Percentiles rank a stretch among this genome's conserved stretches.
Evolutionary conservation across 2,113 vertebrate species (phyloP).

Genomic region (Semicossyphus pulcher): DNA sequence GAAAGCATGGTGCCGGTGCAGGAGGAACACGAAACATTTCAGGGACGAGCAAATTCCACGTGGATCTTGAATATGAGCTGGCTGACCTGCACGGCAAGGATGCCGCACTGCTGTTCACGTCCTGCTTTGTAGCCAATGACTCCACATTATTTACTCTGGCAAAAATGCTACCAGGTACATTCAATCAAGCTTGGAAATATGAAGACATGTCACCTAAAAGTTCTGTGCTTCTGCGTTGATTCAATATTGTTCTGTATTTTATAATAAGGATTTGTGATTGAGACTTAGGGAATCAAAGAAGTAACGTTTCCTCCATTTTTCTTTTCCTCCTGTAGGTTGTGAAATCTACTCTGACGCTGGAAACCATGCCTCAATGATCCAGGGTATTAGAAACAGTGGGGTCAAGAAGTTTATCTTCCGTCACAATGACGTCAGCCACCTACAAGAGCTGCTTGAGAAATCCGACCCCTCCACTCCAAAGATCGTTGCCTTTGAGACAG

Average conservation of each 20-base stretch:
- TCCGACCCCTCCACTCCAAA: constrained; percentile 88
- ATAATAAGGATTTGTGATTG: too few species aligned
- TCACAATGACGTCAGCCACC: constrained; percentile 89
- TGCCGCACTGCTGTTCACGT: constrained; percentile 91
- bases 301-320: background rate
- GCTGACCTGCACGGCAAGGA: constrained; percentile 93
- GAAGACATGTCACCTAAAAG: background rate
- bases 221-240: background rate
- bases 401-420: constrained; percentile 93
- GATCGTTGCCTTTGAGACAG: constrained; percentile 94
- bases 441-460: constrained; percentile 86
- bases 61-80: constrained; percentile 90
- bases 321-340: constrained; percentile 82
- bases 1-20: constrained; percentile 91
- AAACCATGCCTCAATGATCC: constrained; percentile 97
- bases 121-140: constrained; percentile 96
- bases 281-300: too few species aligned
- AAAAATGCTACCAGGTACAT: constrained; percentile 91
- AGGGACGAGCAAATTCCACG: constrained; percentile 94
- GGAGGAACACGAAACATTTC: constrained; percentile 96
- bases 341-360: constrained; percentile 94
- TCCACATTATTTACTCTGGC: constrained; percentile 94
- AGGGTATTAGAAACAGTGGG: constrained; percentile 92
- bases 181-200: background rate
- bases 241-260: too few species aligned